Evolutionary conservation across 2,113 vertebrate species (phyloP), one percentile per base, ranked within the genome.

Genomic region (Bolborhynchus lineola): DNA sequence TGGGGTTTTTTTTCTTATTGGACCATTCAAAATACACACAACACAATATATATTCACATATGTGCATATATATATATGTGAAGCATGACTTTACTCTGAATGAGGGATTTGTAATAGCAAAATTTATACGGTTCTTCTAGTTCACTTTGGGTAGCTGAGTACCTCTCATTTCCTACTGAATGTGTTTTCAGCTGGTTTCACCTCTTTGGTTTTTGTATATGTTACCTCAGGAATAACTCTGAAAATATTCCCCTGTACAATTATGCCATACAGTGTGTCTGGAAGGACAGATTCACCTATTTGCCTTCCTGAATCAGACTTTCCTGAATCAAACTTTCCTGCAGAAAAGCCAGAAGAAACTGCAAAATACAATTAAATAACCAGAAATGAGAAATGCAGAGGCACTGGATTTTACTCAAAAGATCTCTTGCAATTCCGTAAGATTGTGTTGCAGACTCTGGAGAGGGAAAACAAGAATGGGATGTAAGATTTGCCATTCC

Each of bases 271-370:
- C 81, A 72, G 42, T 69, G 23, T 88, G 63, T 90, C 88, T 96
- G 77, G 84, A 97, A 94, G 77, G 76, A 95, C 35, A 96, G 64
- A 91, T 89, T 96, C 55, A 65, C 39, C 71, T 86, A n/a, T 85
- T 95, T 46, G 46, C 42, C 46, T 82, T 41, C 80, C 78, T 80
- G 75, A 97, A 86, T 92, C 74, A 96, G 62, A 95, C 20, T 95
- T 97, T 88, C 84, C 89, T 86, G 62, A 82, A 97, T 96, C 76
- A 96, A 28, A 96, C 63, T 98, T 98, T 97, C 97, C 96, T 97
- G 29, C 46, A 74, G 75, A 78, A 91, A 93, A 82, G 85, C 96
- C 97, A 98, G 94, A 93, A 78, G 69, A 53, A 97, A 94, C 50
- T 72, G 53, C 20, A 91, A 87, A 96, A 92, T 67, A 53, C 63